phyloP scores from a whole-genome alignment of 2,888 invertebrate species.

The Thelaira solivaga region DNA sequence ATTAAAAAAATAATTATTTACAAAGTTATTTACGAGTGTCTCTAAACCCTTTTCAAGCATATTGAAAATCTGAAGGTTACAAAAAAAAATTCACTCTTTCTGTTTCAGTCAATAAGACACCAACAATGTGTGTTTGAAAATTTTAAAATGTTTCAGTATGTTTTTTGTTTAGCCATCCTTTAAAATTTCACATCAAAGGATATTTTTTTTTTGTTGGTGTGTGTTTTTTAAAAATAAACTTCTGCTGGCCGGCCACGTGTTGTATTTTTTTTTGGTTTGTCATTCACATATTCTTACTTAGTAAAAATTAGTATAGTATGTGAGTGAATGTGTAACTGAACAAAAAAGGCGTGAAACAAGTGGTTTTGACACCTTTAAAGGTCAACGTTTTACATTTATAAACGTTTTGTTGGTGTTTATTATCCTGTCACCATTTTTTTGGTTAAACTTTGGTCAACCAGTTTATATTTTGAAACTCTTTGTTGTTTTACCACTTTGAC shows the following conservation, averaged over 20 bases:
- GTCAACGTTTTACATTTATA: slow-evolving; percentile 40
- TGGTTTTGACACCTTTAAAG: slow-evolving; percentile 65
- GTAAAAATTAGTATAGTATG: background rate
- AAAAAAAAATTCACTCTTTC: background rate
- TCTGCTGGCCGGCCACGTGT: slow-evolving; percentile 46
- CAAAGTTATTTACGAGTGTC: no score
- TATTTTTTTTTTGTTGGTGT: slow-evolving; percentile 14
- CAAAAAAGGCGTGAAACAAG: slow-evolving; percentile 62
- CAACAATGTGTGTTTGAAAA: background rate
- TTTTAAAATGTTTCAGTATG: background rate
- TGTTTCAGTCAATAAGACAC: slow-evolving; percentile 1
- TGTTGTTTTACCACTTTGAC: slow-evolving; percentile 25
- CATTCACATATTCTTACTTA: background rate
- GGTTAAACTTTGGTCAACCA: slow-evolving; percentile 20
- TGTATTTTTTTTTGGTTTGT: slow-evolving; percentile 11
- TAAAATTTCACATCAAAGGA: slow-evolving; percentile 40
- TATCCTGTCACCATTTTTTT: slow-evolving; percentile 41
- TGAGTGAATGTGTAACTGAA: background rate
- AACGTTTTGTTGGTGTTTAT: slow-evolving; percentile 11
- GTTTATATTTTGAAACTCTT: slow-evolving; percentile 30
- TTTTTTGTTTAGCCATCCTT: background rate
- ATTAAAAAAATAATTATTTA: no score
- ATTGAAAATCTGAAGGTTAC: no score
- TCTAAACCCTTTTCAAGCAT: no score
- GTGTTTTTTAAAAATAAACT: background rate